Conservation (phyloP, 2,888 invertebrate genomes). For the Platycnemis pennipes region DNA sequence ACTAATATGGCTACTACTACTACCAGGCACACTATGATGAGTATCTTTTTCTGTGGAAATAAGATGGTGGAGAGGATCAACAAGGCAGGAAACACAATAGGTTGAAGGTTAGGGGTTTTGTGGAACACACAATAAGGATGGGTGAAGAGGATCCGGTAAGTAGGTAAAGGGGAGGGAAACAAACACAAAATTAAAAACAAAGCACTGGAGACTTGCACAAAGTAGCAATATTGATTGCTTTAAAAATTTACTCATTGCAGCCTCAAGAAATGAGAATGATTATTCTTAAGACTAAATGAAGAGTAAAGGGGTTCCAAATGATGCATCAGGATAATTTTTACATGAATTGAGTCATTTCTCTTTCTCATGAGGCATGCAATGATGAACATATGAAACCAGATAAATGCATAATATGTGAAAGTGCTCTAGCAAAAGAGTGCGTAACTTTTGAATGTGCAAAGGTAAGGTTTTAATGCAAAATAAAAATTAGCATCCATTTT, state of each 20-base stretch:
- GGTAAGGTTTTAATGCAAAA: constrained; percentile 33
- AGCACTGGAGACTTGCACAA: constrained; percentile 60
- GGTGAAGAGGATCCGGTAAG: neutral
- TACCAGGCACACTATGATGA: constrained; percentile 92
- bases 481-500: constrained; percentile 61
- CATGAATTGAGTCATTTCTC: constrained; percentile 3
- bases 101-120: neutral
- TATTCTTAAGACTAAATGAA: neutral
- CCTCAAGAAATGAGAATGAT: constrained; percentile 54
- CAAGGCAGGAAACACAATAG: constrained; percentile 33
- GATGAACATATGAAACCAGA: constrained; percentile 46
- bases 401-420: constrained; percentile 56
- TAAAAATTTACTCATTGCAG: constrained; percentile 3
- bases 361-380: constrained; percentile 54
- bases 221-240: constrained; percentile 57
- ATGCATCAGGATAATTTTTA: neutral
- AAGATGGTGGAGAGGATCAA: constrained; percentile 72
- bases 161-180: constrained; percentile 3
- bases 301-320: neutral
- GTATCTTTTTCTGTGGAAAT: constrained; percentile 92
- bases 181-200: constrained; percentile 64
- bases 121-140: constrained; percentile 15
- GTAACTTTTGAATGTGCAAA: constrained; percentile 41
- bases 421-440: constrained; percentile 67
- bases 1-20: constrained; percentile 89